phyloP scores from a whole-genome alignment of 2,113 vertebrate genomes.

The Scortum barcoo region DNA sequence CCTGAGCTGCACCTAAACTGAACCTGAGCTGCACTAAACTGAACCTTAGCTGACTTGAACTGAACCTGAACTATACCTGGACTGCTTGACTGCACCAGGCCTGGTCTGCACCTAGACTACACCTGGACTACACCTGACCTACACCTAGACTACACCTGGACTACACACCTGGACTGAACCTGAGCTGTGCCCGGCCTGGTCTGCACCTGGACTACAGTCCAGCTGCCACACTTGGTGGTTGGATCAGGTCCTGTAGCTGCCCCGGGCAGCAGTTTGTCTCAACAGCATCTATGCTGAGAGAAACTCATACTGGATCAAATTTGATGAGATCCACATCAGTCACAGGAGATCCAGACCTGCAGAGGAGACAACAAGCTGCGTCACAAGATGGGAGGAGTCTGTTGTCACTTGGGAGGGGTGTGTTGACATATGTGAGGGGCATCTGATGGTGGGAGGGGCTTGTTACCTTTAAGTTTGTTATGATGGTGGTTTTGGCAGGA shows the following conservation, averaged over 20 bases:
- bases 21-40: background rate
- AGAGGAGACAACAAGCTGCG: background rate
- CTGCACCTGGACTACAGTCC: background rate
- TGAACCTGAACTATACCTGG: accelerated
- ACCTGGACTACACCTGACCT: background rate
- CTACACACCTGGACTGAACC: background rate
- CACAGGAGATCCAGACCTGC: conserved; percentile 7
- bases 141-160: background rate
- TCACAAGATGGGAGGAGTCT: background rate
- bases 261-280: background rate
- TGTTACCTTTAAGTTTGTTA: background rate
- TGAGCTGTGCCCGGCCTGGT: background rate
- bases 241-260: background rate
- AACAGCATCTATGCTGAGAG: background rate
- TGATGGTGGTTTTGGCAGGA: background rate
- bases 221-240: background rate
- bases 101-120: background rate
- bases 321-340: background rate
- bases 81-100: background rate
- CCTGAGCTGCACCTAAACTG: background rate
- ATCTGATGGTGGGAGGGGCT: background rate
- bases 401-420: accelerated
- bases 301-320: background rate
- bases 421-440: background rate
- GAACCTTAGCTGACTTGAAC: background rate